Evolutionary conservation across 1,140 invertebrate genomes (phyloP).

Genomic region (Panagrolaimus sp.): DNA sequence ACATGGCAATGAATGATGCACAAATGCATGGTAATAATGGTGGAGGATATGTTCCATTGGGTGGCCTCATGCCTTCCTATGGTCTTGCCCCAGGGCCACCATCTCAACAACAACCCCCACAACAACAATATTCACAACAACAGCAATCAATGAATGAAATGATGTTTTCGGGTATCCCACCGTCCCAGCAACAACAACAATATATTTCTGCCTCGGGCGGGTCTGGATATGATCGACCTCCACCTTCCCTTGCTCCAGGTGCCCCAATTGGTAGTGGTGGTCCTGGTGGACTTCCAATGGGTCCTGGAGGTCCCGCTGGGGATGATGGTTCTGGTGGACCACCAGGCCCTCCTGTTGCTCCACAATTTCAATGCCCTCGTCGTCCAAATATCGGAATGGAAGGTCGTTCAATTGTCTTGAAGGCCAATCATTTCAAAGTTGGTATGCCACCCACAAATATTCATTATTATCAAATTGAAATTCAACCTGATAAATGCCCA

Average conservation of each 20-base stretch:
- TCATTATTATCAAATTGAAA: conserved; percentile 96
- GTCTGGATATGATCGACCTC: background rate
- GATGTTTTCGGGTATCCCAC: conserved; percentile 6
- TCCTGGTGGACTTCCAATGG: conserved; percentile 11
- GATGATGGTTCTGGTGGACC: conserved; percentile 7
- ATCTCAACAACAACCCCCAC: background rate
- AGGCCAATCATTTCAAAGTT: conserved; percentile 99
- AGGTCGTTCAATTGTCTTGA: conserved; percentile 83
- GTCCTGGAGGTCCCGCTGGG: conserved; percentile 6
- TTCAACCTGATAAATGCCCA: conserved; percentile 98
- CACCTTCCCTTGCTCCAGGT: conserved; percentile 23
- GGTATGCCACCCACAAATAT: conserved; percentile 96
- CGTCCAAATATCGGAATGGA: conserved; percentile 81
- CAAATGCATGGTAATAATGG: no score
- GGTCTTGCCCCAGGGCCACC: conserved; percentile 3
- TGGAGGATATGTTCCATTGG: background rate
- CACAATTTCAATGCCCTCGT: conserved; percentile 61
- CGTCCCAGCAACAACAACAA: background rate
- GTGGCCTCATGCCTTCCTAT: conserved; percentile 10
- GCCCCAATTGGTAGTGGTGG: conserved; percentile 27
- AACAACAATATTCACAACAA: no score
- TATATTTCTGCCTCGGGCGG: background rate
- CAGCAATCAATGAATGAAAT: background rate
- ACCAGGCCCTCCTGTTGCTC: background rate
- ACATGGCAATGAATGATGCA: no score